Evolutionary conservation across 1,140 invertebrate species (phyloP).

Genomic region (Caerostris darwini): DNA sequence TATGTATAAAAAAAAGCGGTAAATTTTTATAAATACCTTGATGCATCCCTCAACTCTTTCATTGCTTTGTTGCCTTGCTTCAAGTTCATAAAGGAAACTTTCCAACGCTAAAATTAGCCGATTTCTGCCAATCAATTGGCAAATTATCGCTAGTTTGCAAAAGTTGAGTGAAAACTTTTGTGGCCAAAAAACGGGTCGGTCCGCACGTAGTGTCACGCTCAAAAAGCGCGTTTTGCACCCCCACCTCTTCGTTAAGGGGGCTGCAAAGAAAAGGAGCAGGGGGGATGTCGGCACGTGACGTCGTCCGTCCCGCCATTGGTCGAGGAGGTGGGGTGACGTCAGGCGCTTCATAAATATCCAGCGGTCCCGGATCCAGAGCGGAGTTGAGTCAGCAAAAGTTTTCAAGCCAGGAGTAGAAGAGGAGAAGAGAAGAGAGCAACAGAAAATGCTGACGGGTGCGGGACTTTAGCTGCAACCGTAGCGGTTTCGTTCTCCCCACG

Average conservation of each 20-base stretch:
- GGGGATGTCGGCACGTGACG: slow-evolving; percentile 27
- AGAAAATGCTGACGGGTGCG: slow-evolving; percentile 76
- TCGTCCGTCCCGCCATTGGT: slow-evolving; percentile 22
- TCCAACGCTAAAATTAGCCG: too few species aligned
- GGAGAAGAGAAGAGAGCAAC: background rate
- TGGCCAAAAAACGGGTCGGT: slow-evolving; percentile 53
- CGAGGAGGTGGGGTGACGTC: slow-evolving; percentile 68
- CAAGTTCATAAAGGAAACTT: background rate
- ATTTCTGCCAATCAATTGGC: background rate
- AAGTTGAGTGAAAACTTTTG: background rate
- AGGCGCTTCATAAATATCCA: slow-evolving; percentile 77
- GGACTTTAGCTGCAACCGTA: slow-evolving; percentile 75
- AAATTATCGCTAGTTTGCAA: background rate
- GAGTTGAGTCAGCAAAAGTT: slow-evolving; percentile 78
- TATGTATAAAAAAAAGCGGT: too few species aligned
- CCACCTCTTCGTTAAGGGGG: slow-evolving; percentile 1
- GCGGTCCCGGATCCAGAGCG: slow-evolving; percentile 74
- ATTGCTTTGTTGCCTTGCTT: background rate
- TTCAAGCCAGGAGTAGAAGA: slow-evolving; percentile 59
- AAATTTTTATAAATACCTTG: background rate
- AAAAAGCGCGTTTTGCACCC: slow-evolving; percentile 66
- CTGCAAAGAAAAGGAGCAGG: background rate
- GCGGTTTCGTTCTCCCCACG: slow-evolving; percentile 57
- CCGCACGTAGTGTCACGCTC: slow-evolving; percentile 55
- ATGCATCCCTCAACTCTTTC: background rate